These are phyloP conservation scores for Sinotaia quadrata DNA, from an alignment of 2,888 invertebrate genomes.

Conservation along the genomic window DNA sequence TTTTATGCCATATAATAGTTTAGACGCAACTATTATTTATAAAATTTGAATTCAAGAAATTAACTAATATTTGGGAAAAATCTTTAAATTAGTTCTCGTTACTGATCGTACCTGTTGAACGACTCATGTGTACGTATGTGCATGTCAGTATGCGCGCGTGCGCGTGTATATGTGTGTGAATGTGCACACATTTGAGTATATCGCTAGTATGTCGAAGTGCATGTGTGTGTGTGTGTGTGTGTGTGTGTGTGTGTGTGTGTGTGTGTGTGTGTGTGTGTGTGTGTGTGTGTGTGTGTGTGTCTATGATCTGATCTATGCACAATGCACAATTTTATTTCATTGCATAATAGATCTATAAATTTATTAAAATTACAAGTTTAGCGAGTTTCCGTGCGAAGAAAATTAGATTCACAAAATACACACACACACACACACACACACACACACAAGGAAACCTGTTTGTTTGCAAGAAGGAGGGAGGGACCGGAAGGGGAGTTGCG, in stretches of 20 bases:
- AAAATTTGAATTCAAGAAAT: not conserved
- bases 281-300: slow-evolving; percentile 8
- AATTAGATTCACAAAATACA: not conserved
- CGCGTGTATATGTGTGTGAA: too few relatives aligned
- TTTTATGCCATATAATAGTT: too few relatives aligned
- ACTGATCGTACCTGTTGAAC: not conserved
- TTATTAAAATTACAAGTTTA: not conserved
- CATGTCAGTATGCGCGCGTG: not conserved
- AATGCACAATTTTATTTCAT: not conserved
- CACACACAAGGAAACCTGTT: too few relatives aligned
- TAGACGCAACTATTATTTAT: too few relatives aligned
- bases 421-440: slow-evolving; percentile 4
- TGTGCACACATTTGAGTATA: too few relatives aligned
- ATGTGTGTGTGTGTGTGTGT: slow-evolving; percentile 2
- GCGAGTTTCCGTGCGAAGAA: not conserved
- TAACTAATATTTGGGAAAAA: not conserved
- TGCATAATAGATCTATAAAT: too few relatives aligned
- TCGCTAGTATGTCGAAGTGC: too few relatives aligned
- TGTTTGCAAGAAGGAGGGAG: too few relatives aligned
- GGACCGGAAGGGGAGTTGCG: too few relatives aligned
- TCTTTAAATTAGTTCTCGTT: too few relatives aligned
- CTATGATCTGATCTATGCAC: not conserved
- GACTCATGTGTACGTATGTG: not conserved
- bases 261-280: slow-evolving; percentile 8
- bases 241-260: slow-evolving; percentile 4